phyloP scores from a whole-genome alignment of 30 jellyfish, hydroid and myxozoan species.

The Hydractinia symbiolongicarpus region DNA sequence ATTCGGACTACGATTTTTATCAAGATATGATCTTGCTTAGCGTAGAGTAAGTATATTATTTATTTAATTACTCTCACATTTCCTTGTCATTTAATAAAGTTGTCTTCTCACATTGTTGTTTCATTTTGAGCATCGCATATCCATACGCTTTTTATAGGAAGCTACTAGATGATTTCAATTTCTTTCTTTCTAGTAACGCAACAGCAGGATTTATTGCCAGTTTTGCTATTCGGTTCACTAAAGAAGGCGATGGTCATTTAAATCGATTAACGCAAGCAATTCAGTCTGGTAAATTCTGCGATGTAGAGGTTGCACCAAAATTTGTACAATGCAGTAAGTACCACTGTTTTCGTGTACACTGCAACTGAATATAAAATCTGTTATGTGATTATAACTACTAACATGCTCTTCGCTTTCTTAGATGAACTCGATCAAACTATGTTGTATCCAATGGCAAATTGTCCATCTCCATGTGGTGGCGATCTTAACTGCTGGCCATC shows the following conservation, averaged over 20 bases:
- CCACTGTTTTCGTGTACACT: background rate
- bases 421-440: slow-evolving; percentile 85
- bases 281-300: slow-evolving; percentile 85
- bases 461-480: slow-evolving; percentile 72
- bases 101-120: background rate
- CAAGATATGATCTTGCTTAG: slow-evolving; percentile 71
- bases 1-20: slow-evolving; percentile 73
- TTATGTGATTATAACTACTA: background rate
- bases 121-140: too few relatives aligned
- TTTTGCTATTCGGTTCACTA: slow-evolving; percentile 82
- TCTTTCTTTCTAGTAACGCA: slow-evolving; percentile 40
- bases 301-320: slow-evolving; percentile 83
- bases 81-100: background rate
- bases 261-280: slow-evolving; percentile 79
- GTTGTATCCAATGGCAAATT: slow-evolving; percentile 63
- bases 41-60: slow-evolving; percentile 64
- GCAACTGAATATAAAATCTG: background rate
- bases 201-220: slow-evolving; percentile 80
- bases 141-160: too few relatives aligned
- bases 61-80: background rate
- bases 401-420: background rate
- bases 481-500: slow-evolving; percentile 83
- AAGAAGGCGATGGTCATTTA: slow-evolving; percentile 80
- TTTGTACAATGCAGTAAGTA: slow-evolving; percentile 82
- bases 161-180: background rate